phyloP scores from a whole-genome alignment of 23 tunicate genomes.

The Ascidia mentula region DNA sequence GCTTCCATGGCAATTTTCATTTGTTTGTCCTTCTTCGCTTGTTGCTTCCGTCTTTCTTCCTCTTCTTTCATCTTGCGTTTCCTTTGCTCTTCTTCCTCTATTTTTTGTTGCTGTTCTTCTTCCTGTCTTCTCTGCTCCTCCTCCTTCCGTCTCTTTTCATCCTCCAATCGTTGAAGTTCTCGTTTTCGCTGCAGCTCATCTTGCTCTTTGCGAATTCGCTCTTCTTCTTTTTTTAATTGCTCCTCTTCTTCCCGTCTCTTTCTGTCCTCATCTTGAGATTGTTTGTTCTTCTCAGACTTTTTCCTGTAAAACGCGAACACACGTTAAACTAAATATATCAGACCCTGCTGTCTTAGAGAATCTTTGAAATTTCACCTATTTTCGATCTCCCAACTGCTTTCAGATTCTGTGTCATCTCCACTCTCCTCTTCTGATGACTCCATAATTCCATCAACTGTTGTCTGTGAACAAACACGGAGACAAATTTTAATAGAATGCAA shows the following conservation, averaged over 20 bases:
- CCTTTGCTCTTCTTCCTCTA: neutral
- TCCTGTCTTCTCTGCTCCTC: neutral
- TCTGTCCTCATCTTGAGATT: neutral
- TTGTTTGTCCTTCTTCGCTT: constrained; percentile 7
- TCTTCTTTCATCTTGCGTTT: neutral
- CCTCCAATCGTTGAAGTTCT: neutral
- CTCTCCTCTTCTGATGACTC: constrained; percentile 31
- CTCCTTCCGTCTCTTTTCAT: neutral
- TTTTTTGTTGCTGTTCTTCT: neutral
- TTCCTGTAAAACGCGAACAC: neutral
- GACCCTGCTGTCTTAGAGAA: neutral
- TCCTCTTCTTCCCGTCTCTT: constrained; percentile 8
- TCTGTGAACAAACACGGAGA: too few relatives aligned
- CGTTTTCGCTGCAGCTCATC: constrained; percentile 9
- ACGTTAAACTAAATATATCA: neutral
- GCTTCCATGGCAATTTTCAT: neutral
- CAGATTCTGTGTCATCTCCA: constrained; percentile 43
- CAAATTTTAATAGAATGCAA: too few relatives aligned
- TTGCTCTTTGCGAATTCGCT: neutral
- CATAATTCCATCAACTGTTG: neutral
- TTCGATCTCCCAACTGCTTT: constrained; percentile 65
- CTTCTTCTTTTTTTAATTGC: neutral
- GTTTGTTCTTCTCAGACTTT: neutral
- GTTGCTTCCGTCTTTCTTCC: constrained; percentile 3
- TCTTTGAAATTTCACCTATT: constrained; percentile 62